Evolutionary conservation across 2,888 invertebrate genomes (phyloP), one percentile per base, ranked within the genome.

Genomic region (Tenthredo mesomela): DNA sequence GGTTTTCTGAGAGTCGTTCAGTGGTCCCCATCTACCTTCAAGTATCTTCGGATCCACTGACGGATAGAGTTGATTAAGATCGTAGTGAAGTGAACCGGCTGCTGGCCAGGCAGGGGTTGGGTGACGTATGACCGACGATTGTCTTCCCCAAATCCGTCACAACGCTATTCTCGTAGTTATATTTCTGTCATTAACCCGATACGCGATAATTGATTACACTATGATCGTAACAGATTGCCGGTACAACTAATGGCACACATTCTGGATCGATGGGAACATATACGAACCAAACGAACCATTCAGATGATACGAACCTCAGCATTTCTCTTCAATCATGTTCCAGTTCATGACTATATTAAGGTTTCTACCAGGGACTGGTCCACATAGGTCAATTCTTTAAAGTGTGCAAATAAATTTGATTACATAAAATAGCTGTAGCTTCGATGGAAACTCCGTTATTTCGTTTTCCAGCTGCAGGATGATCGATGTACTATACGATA

Each of bases 201-300:
- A 50, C 21, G 25, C 21, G 21, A 61, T 80, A 37, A 80, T 80
- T 61, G 10, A 80, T 80, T 61, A 80, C 21, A 61, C 61, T 80
- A 40, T 80, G 80, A 80, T 61, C 80, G n/a, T 61, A 61, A 80
- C 47, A 58, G 80, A 80, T 80, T 40, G 80, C 12, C n/a, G 33
- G 25, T 37, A 80, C 21, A 58, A 80, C n/a, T 29, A 58, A 61
- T 40, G 40, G 33, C 33, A 33, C 18, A 29, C 6, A 33, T 77
- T 54, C 18, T 6, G 54, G 54, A 33, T 54, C 3, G 29, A 50
- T 77, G 18, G 2, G 2, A 33, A 47, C 47, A 25, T 5, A 25
- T 12, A 75, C 47, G 47, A 78, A 54, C 33, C 18, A 33, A 78
- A 58, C 29, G 37, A 33, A 58, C 37, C 21, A 33, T 61, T 50